Percentiles rank a stretch among this genome's conserved stretches.
phyloP scores from a whole-genome alignment of 2,797 vertebrate genomes.

The Nannoperca australis region DNA sequence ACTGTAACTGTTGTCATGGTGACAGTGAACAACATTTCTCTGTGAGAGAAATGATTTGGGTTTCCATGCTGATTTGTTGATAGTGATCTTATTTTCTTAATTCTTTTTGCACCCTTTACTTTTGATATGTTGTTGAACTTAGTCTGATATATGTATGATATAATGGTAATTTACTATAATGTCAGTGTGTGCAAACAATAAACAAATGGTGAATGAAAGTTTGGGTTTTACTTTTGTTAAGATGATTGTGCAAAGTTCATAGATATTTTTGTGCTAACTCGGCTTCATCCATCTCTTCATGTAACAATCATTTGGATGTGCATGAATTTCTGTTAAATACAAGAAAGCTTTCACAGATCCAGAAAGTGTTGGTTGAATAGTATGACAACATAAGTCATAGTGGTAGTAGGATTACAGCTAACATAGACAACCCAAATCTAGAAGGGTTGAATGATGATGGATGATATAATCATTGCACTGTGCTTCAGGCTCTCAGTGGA shows the following conservation, averaged over 20 bases:
- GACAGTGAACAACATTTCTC: constrained; percentile 62
- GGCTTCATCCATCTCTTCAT: no score
- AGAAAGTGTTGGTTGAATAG: no score
- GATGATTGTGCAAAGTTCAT: neutral
- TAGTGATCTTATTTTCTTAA: constrained; percentile 66
- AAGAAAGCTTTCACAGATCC: no score
- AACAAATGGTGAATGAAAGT: constrained; percentile 49
- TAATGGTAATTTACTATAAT: constrained; percentile 63
- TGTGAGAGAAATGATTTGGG: constrained; percentile 40
- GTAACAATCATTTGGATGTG: no score
- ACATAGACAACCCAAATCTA: no score
- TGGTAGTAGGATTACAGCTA: no score
- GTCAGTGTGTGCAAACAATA: constrained; percentile 68
- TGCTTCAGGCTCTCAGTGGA: no score
- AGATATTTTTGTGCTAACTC: neutral
- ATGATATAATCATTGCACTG: no score
- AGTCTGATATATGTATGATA: constrained; percentile 54
- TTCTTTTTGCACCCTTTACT: constrained; percentile 59
- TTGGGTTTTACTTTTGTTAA: neutral
- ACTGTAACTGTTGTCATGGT: constrained; percentile 76
- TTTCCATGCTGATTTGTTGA: constrained; percentile 58
- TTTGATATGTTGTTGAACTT: constrained; percentile 69
- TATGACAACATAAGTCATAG: no score
- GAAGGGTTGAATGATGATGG: no score
- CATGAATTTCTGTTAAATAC: no score